Evolutionary conservation across 2,888 invertebrate species (phyloP).

Genomic region (Trisateles emortualis): DNA sequence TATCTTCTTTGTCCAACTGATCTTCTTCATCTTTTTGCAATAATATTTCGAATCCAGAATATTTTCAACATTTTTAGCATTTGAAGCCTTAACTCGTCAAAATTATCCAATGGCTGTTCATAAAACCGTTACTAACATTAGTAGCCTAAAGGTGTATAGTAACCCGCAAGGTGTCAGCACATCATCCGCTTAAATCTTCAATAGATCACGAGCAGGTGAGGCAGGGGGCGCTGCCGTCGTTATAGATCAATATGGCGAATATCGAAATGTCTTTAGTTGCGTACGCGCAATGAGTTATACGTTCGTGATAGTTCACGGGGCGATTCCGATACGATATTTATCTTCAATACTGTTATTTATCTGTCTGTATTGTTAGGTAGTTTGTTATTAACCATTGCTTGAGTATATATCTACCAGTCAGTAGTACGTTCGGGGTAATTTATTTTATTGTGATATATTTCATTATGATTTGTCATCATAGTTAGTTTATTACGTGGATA

Average conservation of each 20-base stretch:
- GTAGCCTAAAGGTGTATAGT: too few relatives aligned
- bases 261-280: slow-evolving; percentile 59
- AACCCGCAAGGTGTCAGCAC: slow-evolving; percentile 2
- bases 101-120: too few relatives aligned
- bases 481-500: too few relatives aligned
- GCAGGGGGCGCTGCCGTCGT: slow-evolving; percentile 38
- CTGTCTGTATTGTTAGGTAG: slow-evolving; percentile 33
- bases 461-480: neutral
- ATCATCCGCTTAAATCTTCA: slow-evolving; percentile 7
- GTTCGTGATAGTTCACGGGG: slow-evolving; percentile 57
- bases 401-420: neutral
- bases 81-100: too few relatives aligned
- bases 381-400: neutral
- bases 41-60: too few relatives aligned
- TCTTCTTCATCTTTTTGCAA: too few relatives aligned
- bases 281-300: slow-evolving; percentile 48
- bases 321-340: slow-evolving; percentile 49
- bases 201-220: slow-evolving; percentile 33
- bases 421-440: neutral
- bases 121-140: too few relatives aligned
- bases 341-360: slow-evolving; percentile 40
- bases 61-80: too few relatives aligned
- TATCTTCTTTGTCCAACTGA: too few relatives aligned
- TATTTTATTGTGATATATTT: neutral
- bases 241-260: slow-evolving; percentile 50